Evolutionary conservation across 2,113 vertebrate genomes (phyloP), one percentile per base, ranked within the genome.

Genomic region (Peromyscus maniculatus): DNA sequence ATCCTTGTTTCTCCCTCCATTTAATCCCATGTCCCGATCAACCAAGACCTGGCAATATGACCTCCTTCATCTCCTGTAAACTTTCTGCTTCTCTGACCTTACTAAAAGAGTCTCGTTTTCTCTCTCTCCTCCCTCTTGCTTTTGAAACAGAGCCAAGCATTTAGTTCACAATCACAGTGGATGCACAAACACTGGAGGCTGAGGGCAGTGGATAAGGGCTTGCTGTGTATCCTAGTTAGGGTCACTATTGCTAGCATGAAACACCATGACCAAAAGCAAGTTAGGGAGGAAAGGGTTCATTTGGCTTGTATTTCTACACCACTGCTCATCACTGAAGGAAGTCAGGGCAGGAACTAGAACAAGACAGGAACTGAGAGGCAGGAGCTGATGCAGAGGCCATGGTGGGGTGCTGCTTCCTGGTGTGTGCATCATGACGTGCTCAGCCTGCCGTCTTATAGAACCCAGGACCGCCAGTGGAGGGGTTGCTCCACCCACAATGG

Each of bases 1-100:
- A 4, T 21, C 67, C 12, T 67, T 46, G 5, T 9, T 8, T 72
- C 28, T 83, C 3, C 1, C 33, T 24, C 26, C 8, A 10, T 39
- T 39, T 28, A 1, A 21, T 16, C 13, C 39, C 7, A 19, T 10
- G 43, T 64, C 26, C 62, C 64, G 66, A 84, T 71, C 59, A 77
- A 16, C 43, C 31, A 36, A 11, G n/a, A 49, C 2, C 67, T 17
- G 0, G 19, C 1, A 39, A 7, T 0, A 15, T 33, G 10, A 8
- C 19, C 36, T 82, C 24, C 22, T 43, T 33, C 26, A n/a, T 74
- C 21, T 39, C 11, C 33, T 28, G 17, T n/a, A 17, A 19, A 3
- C 0, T 39, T 46, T 49, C 57, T 43, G 11, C 62, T 71, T 89
- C 36, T 78, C 7, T 55, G 24, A 43, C 17, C 9, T 12, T 36